Evolutionary conservation across 2,888 invertebrate species (phyloP).

Genomic region (Philopedon plagiatum): DNA sequence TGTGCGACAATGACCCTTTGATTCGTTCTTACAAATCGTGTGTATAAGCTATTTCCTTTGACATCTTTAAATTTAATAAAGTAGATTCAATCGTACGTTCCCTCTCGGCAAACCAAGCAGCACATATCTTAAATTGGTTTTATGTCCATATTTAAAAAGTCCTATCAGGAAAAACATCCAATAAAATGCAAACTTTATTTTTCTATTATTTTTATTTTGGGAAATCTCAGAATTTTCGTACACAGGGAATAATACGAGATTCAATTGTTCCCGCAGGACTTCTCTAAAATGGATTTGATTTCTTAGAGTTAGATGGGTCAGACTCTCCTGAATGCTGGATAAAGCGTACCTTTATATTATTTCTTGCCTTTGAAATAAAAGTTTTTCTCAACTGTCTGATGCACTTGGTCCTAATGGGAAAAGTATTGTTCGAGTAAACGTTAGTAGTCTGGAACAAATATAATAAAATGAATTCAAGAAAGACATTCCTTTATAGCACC

Average conservation of each 20-base stretch:
- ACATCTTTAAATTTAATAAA: slow-evolving; percentile 2
- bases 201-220: slow-evolving; percentile 44
- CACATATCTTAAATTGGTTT: slow-evolving; percentile 27
- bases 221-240: slow-evolving; percentile 39
- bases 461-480: too few species aligned
- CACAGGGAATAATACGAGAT: slow-evolving; percentile 32
- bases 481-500: too few species aligned
- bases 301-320: slow-evolving; percentile 36
- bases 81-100: background rate
- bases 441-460: too few species aligned
- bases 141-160: slow-evolving; percentile 19
- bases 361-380: slow-evolving; percentile 24
- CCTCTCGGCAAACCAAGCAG: background rate
- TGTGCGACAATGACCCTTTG: background rate
- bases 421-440: background rate
- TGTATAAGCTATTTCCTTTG: background rate
- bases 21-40: background rate
- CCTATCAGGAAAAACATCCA: slow-evolving; percentile 22
- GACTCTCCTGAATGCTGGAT: slow-evolving; percentile 42
- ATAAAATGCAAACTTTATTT: slow-evolving; percentile 38
- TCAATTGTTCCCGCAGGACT: slow-evolving; percentile 43
- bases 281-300: slow-evolving; percentile 46
- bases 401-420: background rate
- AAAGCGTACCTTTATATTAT: slow-evolving; percentile 38
- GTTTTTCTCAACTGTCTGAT: slow-evolving; percentile 13